Percentiles rank a stretch among this genome's conserved stretches.
These are phyloP conservation scores for Meloidogyne floridensis DNA, from an alignment of 1,140 invertebrate species.

Conservation along the genomic window DNA sequence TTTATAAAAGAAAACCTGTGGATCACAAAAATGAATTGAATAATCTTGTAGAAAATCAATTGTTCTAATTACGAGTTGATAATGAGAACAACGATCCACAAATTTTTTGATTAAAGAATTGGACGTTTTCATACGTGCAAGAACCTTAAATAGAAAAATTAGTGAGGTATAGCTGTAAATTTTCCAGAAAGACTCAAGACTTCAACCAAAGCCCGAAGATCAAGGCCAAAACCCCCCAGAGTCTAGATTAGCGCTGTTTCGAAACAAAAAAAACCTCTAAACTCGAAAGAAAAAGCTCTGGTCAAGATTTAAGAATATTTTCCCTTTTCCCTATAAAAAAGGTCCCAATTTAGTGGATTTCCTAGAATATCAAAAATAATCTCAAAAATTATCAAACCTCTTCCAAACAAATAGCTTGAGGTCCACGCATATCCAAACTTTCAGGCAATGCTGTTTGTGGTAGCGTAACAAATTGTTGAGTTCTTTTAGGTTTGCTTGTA, in stretches of 20 bases:
- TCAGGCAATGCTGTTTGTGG: constrained; percentile 37
- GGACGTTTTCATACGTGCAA: constrained; percentile 13
- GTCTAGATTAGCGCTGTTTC: too few species aligned
- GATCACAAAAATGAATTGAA: constrained; percentile 19
- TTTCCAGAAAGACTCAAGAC: too few species aligned
- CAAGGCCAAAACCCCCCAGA: too few species aligned
- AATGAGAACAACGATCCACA: constrained; percentile 27
- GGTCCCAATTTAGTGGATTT: too few species aligned
- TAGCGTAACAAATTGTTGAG: constrained; percentile 46
- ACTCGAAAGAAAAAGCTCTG: too few species aligned
- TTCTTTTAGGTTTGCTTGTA: constrained; percentile 30
- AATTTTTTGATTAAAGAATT: constrained; percentile 31
- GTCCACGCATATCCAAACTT: constrained; percentile 49
- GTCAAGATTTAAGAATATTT: too few species aligned
- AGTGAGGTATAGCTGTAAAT: too few species aligned
- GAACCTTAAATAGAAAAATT: neutral
- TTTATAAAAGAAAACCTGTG: neutral
- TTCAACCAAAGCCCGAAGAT: too few species aligned
- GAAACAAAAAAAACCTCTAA: too few species aligned
- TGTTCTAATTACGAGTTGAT: constrained; percentile 23
- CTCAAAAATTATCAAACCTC: constrained; percentile 37
- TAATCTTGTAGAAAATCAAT: constrained; percentile 34
- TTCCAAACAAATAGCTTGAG: constrained; percentile 43
- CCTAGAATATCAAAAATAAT: neutral
- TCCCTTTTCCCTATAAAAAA: too few species aligned